Conservation (phyloP, 2,888 invertebrate genomes). For the Nomada hirtipes region DNA sequence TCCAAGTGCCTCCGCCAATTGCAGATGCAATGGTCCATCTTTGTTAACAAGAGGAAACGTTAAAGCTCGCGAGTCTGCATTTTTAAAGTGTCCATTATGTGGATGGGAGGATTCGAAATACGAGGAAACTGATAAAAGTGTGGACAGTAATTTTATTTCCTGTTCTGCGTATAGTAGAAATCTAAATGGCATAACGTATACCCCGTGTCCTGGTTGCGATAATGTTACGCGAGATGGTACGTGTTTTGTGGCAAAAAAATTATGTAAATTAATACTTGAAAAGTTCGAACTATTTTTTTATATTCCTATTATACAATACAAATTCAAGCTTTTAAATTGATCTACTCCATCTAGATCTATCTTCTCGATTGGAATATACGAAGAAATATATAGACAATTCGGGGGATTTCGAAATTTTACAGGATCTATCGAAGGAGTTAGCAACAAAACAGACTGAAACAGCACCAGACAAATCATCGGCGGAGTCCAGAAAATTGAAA, state of each 20-base stretch:
- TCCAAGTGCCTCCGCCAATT: background rate
- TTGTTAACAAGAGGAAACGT: background rate
- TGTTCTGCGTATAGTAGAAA: conserved; percentile 22
- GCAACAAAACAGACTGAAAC: background rate
- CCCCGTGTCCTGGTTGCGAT: conserved; percentile 7
- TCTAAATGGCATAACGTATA: background rate
- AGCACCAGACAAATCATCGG: background rate
- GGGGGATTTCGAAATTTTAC: conserved; percentile 12
- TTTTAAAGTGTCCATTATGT: conserved; percentile 54
- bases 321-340: background rate
- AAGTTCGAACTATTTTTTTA: background rate
- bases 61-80: background rate
- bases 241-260: background rate
- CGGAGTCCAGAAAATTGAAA: background rate
- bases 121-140: background rate
- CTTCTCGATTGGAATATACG: background rate
- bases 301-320: background rate
- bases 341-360: background rate
- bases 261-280: background rate
- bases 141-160: conserved; percentile 1
- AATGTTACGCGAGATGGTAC: conserved; percentile 9
- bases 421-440: background rate
- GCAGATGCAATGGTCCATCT: background rate
- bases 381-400: conserved; percentile 2
- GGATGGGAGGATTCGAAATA: conserved; percentile 48